A percentile compares a stretch with the other conserved stretches of the same genome.
Conservation (phyloP, 2,888 invertebrate species). For the Andrena flavipes region DNA sequence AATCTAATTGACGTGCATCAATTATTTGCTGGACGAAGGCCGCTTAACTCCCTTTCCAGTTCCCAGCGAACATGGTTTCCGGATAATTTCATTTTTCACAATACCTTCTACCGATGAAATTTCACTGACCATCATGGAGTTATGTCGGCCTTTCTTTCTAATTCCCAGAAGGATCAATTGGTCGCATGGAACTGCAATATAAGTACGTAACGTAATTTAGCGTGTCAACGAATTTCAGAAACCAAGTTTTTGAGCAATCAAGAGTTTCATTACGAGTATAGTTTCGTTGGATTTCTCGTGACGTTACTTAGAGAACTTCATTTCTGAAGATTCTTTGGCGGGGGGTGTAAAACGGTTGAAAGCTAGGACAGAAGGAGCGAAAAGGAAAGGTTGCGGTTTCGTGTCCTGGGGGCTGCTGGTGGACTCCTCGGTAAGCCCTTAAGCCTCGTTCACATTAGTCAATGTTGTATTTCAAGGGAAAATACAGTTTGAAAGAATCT, state of each 20-base stretch:
- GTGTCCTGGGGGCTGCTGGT: too few species aligned
- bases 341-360: too few species aligned
- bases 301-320: too few species aligned
- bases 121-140: slow-evolving; percentile 41
- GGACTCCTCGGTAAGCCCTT: too few species aligned
- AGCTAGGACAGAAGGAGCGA: too few species aligned
- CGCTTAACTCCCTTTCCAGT: slow-evolving; percentile 68
- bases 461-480: too few species aligned
- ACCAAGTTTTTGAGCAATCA: neutral
- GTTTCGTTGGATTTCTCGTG: neutral
- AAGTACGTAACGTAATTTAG: neutral
- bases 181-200: neutral
- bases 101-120: slow-evolving; percentile 54
- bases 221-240: neutral
- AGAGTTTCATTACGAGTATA: neutral
- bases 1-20: slow-evolving; percentile 82
- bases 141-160: slow-evolving; percentile 30
- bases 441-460: too few species aligned
- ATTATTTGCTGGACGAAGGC: slow-evolving; percentile 79
- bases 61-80: slow-evolving; percentile 58
- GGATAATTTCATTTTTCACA: slow-evolving; percentile 70
- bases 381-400: too few species aligned
- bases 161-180: slow-evolving; percentile 20
- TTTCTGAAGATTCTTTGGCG: too few species aligned
- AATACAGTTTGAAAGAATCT: too few species aligned